Base-by-base conservation (phyloP, 2,113 vertebrate species). In the Clarias gariepinus region DNA sequence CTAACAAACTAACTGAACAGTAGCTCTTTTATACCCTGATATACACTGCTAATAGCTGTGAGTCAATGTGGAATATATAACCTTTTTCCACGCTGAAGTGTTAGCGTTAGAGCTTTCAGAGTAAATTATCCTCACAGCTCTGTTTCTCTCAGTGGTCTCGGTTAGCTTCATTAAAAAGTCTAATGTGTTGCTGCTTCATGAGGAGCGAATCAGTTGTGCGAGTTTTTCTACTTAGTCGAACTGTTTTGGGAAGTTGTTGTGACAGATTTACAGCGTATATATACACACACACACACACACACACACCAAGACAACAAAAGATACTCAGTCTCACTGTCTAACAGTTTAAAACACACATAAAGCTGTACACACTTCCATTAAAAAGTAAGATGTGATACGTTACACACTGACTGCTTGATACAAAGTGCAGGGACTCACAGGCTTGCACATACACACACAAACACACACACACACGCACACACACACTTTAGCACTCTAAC, bases 391-490 rank as follows among this genome's bases (percentile, higher is more conserved):
- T 52, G 73, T n/a, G 73, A 53, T 76, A 76, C 9, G 21, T 16
- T 25, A 53, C 47, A 78, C 73, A 78, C 52, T 53, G 52, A 28
- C 52, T 3, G 52, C 47, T 55, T 55, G n/a, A 78, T 79, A 79
- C 58, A 58, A 33, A 79, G 77, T n/a, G 5, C 73, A 76, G 41
- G 23, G 3, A 47, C 30, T n/a, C 23, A 13, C 86, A 69, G 30
- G 30, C 9, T 71, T 57, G 36, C 16, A 64, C 81, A 78, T 25
- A 68, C 58, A 79, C 73, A 64, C 86, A 84, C 47, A 41, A 33
- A 63, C 33, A 58, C 80, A 74, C n/a, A 55, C 52, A 33, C 78
- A 66, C 87, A 84, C 78, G 36, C 82, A 61, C 66, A 58, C 68
- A 30, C 68, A 78, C 78, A 36, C 4, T n/a, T 18, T 74, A 47